A percentile compares a stretch with the other conserved stretches of the same genome.
These are phyloP conservation scores for Scaptomyza reducta DNA, from an alignment of 2,888 invertebrate genomes.

Conservation along the genomic window DNA sequence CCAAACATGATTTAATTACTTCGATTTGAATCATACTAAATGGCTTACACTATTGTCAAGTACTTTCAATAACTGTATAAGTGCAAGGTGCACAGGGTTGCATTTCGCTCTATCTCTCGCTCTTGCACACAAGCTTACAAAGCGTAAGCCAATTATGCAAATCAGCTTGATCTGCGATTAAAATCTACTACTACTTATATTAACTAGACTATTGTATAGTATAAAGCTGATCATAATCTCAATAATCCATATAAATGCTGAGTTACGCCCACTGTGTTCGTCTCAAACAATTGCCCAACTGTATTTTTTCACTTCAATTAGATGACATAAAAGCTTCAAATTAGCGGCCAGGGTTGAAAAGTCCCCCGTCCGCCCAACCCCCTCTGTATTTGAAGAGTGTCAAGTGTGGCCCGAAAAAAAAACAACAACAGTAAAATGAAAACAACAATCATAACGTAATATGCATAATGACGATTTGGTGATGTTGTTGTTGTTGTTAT, in stretches of 20 bases:
- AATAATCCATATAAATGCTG: constrained; percentile 14
- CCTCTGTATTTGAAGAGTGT: constrained; percentile 39
- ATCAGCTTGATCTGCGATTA: constrained; percentile 37
- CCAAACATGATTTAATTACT: neutral
- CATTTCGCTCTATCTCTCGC: neutral
- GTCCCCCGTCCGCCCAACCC: neutral
- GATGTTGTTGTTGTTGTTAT: constrained; percentile 12
- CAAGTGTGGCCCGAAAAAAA: constrained; percentile 44
- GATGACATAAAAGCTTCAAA: constrained; percentile 67
- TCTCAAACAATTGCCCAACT: constrained; percentile 59
- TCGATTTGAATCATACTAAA: neutral
- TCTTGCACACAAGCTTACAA: constrained; percentile 15
- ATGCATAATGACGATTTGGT: constrained; percentile 46
- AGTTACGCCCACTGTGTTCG: constrained; percentile 21
- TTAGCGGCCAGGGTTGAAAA: constrained; percentile 53
- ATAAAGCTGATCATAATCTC: constrained; percentile 32
- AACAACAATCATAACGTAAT: constrained; percentile 27
- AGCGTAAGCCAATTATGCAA: constrained; percentile 53
- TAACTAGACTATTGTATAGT: constrained; percentile 7
- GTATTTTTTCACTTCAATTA: constrained; percentile 63
- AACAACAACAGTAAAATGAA: too few relatives aligned
- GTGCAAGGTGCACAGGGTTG: constrained; percentile 24
- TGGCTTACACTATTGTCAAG: neutral
- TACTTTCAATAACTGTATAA: neutral
- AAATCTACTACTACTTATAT: neutral